Evolutionary conservation across 2,113 vertebrate species (phyloP).

Genomic region (Steatornis caripensis): DNA sequence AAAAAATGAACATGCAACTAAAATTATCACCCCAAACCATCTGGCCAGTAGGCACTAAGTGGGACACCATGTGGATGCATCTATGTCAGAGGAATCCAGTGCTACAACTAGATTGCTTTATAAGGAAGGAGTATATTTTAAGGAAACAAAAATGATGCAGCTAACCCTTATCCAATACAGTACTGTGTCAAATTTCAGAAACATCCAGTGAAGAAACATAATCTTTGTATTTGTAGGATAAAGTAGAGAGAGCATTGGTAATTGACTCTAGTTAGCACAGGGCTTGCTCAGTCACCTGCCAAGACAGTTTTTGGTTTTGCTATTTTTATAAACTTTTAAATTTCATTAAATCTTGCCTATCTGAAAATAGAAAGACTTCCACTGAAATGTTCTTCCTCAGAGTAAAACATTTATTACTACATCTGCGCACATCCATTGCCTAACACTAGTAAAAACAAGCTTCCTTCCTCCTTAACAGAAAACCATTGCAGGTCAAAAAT

Average conservation of each 20-base stretch:
- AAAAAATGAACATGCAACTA: neutral
- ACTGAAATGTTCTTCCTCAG: neutral
- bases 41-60: neutral
- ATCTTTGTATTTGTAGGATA: neutral
- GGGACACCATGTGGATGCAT: neutral
- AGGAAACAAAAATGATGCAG: neutral
- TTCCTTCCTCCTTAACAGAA: neutral
- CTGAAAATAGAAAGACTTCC: neutral
- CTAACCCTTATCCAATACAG: neutral
- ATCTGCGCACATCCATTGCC: neutral
- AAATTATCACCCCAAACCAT: neutral
- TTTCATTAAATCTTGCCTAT: neutral
- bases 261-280: neutral
- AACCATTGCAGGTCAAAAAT: neutral
- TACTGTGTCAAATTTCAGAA: neutral
- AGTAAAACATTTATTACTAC: neutral
- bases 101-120: neutral
- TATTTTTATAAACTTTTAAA: neutral
- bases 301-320: neutral
- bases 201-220: neutral
- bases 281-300: neutral
- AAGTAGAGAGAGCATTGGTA: neutral
- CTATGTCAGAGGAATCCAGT: neutral
- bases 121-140: neutral
- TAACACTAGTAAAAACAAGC: neutral